phyloP scores from a whole-genome alignment of 2,797 vertebrate genomes.

The Brotula barbata region DNA sequence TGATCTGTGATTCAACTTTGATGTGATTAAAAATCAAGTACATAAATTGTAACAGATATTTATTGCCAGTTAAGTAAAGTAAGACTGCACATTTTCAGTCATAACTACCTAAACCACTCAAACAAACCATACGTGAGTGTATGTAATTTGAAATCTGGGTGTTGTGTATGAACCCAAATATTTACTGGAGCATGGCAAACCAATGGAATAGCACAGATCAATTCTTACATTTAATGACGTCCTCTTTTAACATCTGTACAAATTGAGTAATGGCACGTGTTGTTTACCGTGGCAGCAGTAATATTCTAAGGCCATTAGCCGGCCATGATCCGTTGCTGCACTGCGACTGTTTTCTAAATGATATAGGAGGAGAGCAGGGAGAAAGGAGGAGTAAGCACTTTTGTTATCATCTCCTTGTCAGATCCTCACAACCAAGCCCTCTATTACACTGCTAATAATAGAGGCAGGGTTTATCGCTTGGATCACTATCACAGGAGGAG shows the following conservation, averaged over 20 bases:
- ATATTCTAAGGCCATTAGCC: slow-evolving; percentile 68
- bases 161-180: slow-evolving; percentile 36
- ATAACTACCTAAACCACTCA: slow-evolving; percentile 37
- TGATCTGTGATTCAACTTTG: slow-evolving; percentile 29
- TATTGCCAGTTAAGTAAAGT: slow-evolving; percentile 35
- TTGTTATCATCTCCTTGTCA: slow-evolving; percentile 74
- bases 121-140: too few relatives aligned
- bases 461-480: slow-evolving; percentile 61
- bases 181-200: slow-evolving; percentile 36
- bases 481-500: slow-evolving; percentile 51
- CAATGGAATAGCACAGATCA: slow-evolving; percentile 27
- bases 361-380: slow-evolving; percentile 60
- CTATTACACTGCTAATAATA: slow-evolving; percentile 72
- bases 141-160: slow-evolving; percentile 17
- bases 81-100: slow-evolving; percentile 41
- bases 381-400: slow-evolving; percentile 71
- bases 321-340: slow-evolving; percentile 57
- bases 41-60: too few relatives aligned
- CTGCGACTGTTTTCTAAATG: slow-evolving; percentile 69
- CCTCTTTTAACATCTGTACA: slow-evolving; percentile 53
- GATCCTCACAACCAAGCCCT: slow-evolving; percentile 64
- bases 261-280: slow-evolving; percentile 65
- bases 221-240: slow-evolving; percentile 52
- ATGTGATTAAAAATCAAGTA: too few relatives aligned
- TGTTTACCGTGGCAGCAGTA: slow-evolving; percentile 62